Conservation (phyloP, 53 echinoderm and acorn worm genomes). For the Paracentrotus lividus region DNA sequence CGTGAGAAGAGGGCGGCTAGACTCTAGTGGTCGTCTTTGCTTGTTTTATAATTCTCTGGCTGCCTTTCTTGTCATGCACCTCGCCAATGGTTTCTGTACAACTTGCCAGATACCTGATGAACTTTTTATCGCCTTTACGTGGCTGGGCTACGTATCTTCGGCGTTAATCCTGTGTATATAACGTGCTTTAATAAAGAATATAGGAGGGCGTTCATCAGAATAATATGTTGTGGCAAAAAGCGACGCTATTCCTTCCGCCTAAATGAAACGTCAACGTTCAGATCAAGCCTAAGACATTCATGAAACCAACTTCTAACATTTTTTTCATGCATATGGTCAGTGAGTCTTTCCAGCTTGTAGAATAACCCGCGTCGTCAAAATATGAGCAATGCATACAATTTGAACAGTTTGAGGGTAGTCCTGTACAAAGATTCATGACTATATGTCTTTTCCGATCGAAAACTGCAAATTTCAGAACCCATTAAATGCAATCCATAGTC, state of each 20-base stretch:
- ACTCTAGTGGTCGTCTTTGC: conserved; percentile 96
- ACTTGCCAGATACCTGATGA: conserved; percentile 85
- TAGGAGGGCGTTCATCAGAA: conserved; percentile 90
- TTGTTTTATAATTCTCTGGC: conserved; percentile 96
- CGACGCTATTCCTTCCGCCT: conserved; percentile 71
- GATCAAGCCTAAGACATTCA: conserved; percentile 73
- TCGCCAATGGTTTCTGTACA: conserved; percentile 89
- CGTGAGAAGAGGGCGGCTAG: conserved; percentile 93
- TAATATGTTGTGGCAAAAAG: conserved; percentile 77
- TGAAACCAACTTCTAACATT: conserved; percentile 13
- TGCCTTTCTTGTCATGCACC: conserved; percentile 97
- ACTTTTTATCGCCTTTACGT: conserved; percentile 93
- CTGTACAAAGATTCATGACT: background rate
- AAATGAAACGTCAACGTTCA: conserved; percentile 69
- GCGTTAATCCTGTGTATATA: conserved; percentile 98
- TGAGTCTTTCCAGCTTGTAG: conserved; percentile 24
- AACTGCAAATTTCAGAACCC: background rate
- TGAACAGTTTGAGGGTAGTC: background rate
- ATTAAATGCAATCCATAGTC: background rate
- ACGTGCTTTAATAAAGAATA: conserved; percentile 97
- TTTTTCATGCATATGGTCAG: conserved; percentile 12
- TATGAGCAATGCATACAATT: background rate
- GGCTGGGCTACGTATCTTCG: conserved; percentile 98
- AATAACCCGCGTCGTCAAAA: background rate
- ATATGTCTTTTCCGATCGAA: no score